Evolutionary conservation across 2,888 invertebrate species (phyloP), one percentile per base, ranked within the genome.

Genomic region (Mythimna vitellina): DNA sequence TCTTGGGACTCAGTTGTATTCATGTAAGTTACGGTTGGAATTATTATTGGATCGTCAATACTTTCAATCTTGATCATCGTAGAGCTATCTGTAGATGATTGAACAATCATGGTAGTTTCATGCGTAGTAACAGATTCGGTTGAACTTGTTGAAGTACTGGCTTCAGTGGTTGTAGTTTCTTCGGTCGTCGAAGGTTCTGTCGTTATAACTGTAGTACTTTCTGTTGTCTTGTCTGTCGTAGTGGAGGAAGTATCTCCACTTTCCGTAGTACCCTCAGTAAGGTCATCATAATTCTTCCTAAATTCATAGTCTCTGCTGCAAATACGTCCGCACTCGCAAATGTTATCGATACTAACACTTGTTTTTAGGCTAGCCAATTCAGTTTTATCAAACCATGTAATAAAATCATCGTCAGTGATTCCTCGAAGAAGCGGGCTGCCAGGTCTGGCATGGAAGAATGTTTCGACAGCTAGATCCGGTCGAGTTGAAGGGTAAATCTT

Each of bases 371-470:
- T 96, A 3, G 94, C 94, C 7, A 95, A 88, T 86, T 95, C 96
- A 73, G 97, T 97, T 91, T 96, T 96, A 56, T 97, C 97, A 84
- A 97, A 97, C 97, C 97, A 97, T 4, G 97, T 97, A 46, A 97
- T 97, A 29, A 97, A 95, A 86, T 97, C 97, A 83, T 97, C 97
- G 69, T 97, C 97, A 20, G 97, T 97, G 46, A 97, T 97, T 10
- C 97, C 97, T 84, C 96, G 94, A 0, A 97, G 92, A 49, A 97
- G 91, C 17, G 96, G 96, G 79, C 97, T 97, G n/a, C 96, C 96
- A 61, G 95, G 93, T 83, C 95, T 93, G 0, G 97, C 96, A 71
- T 97, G 97, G 94, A 97, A 97, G 89, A 97, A 97, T 7, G 96
- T 96, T 89, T 97, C 97, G 0, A 97, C 97, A 0, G 97, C 97